Base-by-base conservation (phyloP, 2,113 vertebrate species). In the Burhinus oedicnemus region DNA sequence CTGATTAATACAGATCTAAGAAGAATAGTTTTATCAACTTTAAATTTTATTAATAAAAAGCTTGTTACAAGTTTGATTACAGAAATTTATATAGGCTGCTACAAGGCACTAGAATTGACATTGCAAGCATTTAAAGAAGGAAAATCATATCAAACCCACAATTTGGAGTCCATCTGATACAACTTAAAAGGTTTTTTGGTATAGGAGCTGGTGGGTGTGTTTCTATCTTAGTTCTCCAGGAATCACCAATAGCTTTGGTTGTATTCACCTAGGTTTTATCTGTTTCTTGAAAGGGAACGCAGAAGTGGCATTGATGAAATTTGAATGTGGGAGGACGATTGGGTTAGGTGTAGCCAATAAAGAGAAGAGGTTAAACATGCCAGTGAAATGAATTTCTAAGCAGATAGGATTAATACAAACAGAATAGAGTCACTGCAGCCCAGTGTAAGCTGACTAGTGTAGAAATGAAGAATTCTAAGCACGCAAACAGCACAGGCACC, bases 401-500 rank as follows among this genome's bases (percentile, higher is more conserved):
- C 16, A 93, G 62, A n/a, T 2, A 57, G 12, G 23, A 54, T 44
- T 70, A 52, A 66, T 47, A 26, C 5, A 70, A 70, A 18, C 15
- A 74, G 12, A 70, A 87, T 11, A 3, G 2, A 13, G 34, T 66
- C 17, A 38, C 12, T 57, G 23, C 51, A 76, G 14, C 26, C 47
- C 20, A 15, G 11, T 52, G 44, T 61, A 65, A 83, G 66, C 12
- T 18, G 22, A 51, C 14, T 52, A 26, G 17, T 40, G 19, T 25
- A 68, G 45, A 75, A 83, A 87, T 62, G 2, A 62, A 76, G 32
- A 72, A 64, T 58, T 84, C 4, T 21, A 62, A 87, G 51, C 34
- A 66, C 62, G 20, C 0, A 0, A 18, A 36, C 4, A 71, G n/a
- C 2, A 1, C 29, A 78, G 11, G 3, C 2, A 13, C 4, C 25